phyloP scores from a whole-genome alignment of 2,888 invertebrate species.

The Scaptomyza tumidula region DNA sequence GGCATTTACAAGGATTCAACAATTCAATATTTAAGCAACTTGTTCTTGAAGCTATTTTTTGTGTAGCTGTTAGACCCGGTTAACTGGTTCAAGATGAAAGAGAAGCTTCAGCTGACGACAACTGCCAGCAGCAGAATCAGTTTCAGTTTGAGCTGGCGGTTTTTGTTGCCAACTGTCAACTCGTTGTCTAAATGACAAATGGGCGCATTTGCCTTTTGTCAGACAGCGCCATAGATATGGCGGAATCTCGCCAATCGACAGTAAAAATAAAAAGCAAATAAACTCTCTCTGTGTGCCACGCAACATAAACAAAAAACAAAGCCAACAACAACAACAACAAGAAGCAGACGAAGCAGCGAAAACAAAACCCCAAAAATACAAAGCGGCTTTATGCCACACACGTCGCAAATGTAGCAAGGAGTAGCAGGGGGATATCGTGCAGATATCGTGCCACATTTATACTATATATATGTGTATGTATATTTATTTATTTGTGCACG shows the following conservation, averaged over 20 bases:
- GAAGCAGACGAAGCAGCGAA: conserved; percentile 3
- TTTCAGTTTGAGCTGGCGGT: neutral
- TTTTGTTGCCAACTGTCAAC: conserved; percentile 65
- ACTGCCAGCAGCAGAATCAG: conserved; percentile 22
- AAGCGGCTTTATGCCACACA: conserved; percentile 60
- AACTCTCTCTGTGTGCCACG: conserved; percentile 53
- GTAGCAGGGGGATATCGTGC: conserved; percentile 37
- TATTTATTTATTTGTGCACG: conserved; percentile 59
- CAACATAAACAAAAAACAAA: conserved; percentile 20
- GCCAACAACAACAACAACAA: conserved; percentile 1
- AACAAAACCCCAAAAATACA: conserved; percentile 25
- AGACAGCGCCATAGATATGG: conserved; percentile 59
- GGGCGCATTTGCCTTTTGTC: conserved; percentile 73
- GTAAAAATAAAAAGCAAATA: conserved; percentile 63
- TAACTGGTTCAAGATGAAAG: conserved; percentile 10
- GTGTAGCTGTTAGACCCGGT: conserved; percentile 10
- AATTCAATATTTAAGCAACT: neutral
- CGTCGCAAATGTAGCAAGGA: conserved; percentile 30
- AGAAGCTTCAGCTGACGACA: conserved; percentile 38
- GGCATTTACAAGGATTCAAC: neutral
- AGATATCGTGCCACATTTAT: conserved; percentile 39
- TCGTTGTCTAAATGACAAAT: conserved; percentile 80
- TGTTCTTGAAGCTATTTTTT: neutral
- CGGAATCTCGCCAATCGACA: conserved; percentile 65
- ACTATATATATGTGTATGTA: conserved; percentile 14